phyloP scores from a whole-genome alignment of 1,140 invertebrate species.

The Orius insidiosus region DNA sequence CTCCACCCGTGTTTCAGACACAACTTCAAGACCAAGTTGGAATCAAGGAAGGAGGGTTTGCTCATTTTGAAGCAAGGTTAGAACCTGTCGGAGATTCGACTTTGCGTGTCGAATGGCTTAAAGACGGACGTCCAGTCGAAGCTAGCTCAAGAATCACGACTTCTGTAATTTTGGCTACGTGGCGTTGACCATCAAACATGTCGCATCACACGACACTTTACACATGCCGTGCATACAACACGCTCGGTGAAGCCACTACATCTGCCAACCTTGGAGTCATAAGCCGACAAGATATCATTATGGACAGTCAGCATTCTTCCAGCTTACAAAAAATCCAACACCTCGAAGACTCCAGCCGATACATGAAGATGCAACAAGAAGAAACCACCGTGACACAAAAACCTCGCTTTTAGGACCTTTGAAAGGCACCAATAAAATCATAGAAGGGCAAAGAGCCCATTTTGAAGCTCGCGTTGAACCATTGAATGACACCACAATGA shows the following conservation, averaged over 20 bases:
- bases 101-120: constrained; percentile 87
- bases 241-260: constrained; percentile 74
- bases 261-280: constrained; percentile 71
- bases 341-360: constrained; percentile 55
- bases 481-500: constrained; percentile 73
- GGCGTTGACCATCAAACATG: constrained; percentile 85
- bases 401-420: constrained; percentile 70
- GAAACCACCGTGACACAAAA: constrained; percentile 56
- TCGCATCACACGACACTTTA: constrained; percentile 81
- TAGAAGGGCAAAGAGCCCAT: constrained; percentile 90
- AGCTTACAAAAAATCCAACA: constrained; percentile 77
- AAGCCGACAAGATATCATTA: constrained; percentile 62
- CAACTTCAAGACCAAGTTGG: constrained; percentile 78
- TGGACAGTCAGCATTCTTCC: constrained; percentile 70
- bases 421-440: constrained; percentile 79
- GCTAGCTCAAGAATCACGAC: constrained; percentile 82
- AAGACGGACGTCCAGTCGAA: constrained; percentile 78
- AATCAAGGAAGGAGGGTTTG: constrained; percentile 81
- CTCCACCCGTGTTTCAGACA: constrained; percentile 78
- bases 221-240: constrained; percentile 75
- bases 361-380: constrained; percentile 37
- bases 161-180: constrained; percentile 93
- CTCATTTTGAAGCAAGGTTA: constrained; percentile 88
- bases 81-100: constrained; percentile 84
- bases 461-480: constrained; percentile 91